Conservation (phyloP, 2,113 vertebrate genomes). For the Clarias gariepinus region DNA sequence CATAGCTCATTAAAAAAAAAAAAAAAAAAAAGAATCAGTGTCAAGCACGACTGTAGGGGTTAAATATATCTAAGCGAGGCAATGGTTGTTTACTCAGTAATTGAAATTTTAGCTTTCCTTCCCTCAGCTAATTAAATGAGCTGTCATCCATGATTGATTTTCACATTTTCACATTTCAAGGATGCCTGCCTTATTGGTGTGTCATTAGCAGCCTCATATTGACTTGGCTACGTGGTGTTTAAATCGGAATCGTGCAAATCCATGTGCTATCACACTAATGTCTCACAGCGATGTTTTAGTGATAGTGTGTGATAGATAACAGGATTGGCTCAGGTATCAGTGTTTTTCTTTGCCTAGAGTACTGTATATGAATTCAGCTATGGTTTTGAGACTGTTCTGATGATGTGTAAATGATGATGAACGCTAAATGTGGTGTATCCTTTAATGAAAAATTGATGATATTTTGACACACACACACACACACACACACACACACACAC, state of each 20-base stretch:
- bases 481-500: too few species aligned
- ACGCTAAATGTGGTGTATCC: conserved; percentile 37
- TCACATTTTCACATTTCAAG: conserved; percentile 64
- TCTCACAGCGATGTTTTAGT: conserved; percentile 7
- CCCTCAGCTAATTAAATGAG: conserved; percentile 63
- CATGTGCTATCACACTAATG: conserved; percentile 42
- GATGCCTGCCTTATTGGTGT: conserved; percentile 64
- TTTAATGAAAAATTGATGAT: conserved; percentile 51
- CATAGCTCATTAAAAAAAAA: conserved; percentile 54
- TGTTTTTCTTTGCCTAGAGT: conserved; percentile 16
- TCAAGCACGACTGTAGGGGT: conserved; percentile 58
- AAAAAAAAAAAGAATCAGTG: conserved; percentile 40
- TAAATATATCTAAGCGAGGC: conserved; percentile 56
- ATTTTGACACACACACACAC: conserved; percentile 59
- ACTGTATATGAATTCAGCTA: background rate
- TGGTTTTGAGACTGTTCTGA: conserved; percentile 48
- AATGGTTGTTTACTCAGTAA: conserved; percentile 66
- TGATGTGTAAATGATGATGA: background rate
- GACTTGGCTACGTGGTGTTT: conserved; percentile 52
- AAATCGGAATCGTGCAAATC: conserved; percentile 50
- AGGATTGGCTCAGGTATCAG: conserved; percentile 29
- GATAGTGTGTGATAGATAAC: conserved; percentile 1
- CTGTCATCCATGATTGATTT: conserved; percentile 73
- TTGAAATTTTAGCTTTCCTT: conserved; percentile 62
- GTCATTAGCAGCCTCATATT: conserved; percentile 58